Percentiles rank a stretch among this genome's conserved stretches.
These are phyloP conservation scores for Molossus molossus DNA, from an alignment of 2,797 vertebrate genomes.

Conservation along the genomic window DNA sequence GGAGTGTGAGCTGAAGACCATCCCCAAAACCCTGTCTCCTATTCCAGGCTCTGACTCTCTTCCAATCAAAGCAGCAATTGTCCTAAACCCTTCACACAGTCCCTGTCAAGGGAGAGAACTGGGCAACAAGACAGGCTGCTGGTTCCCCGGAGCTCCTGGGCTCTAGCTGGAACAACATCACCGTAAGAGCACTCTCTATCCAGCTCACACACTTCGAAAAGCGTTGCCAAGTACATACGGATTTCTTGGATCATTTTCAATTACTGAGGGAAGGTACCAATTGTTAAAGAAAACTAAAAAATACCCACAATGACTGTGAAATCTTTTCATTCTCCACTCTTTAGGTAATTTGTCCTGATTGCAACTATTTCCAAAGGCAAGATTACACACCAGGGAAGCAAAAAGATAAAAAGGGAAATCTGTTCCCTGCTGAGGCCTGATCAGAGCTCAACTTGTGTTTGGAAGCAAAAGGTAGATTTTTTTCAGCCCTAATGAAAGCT, in stretches of 20 bases:
- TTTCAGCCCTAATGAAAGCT: conserved; percentile 76
- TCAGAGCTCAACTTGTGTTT: conserved; percentile 79
- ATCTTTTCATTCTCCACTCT: conserved; percentile 83
- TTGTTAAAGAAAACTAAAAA: conserved; percentile 81
- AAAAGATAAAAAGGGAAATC: conserved; percentile 79
- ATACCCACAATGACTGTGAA: conserved; percentile 70
- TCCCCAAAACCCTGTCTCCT: neutral
- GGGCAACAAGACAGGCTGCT: neutral
- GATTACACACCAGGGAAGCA: conserved; percentile 76
- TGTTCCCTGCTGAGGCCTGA: conserved; percentile 70
- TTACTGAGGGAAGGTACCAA: conserved; percentile 74
- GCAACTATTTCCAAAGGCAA: conserved; percentile 82
- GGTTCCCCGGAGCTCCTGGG: neutral
- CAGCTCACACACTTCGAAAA: conserved; percentile 8
- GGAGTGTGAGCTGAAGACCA: neutral
- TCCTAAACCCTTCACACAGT: neutral
- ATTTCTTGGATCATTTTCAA: conserved; percentile 77
- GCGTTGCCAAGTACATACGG: conserved; percentile 25
- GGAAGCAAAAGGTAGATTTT: conserved; percentile 80
- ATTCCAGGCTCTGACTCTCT: neutral
- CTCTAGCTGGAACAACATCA: neutral
- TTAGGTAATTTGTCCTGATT: conserved; percentile 87
- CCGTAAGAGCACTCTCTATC: conserved; percentile 40
- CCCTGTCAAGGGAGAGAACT: neutral
- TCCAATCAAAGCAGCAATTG: neutral